Evolutionary conservation across 2,888 invertebrate genomes (phyloP), one percentile per base, ranked within the genome.

Genomic region (Anthophora plumipes): DNA sequence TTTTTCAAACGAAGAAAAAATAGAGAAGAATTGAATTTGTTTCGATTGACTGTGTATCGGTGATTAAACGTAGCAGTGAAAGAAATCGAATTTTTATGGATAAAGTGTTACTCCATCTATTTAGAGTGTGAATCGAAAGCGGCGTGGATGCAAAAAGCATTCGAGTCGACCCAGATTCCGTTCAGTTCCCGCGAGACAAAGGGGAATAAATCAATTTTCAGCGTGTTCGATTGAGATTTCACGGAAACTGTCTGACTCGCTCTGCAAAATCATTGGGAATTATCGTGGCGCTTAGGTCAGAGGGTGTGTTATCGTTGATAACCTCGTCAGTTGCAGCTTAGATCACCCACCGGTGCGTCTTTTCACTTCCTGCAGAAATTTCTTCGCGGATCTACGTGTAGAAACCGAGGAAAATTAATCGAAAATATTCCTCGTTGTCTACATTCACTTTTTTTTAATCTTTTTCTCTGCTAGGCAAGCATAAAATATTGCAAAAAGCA

Each of bases 281-380:
- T 54, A 74, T 74, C 60, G 55, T 39, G 43, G 46, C 25, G 31
- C 41, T 37, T 73, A 61, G 71, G 63, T 81, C 80, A 71, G n/a
- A 31, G 63, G 20, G 64, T 43, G 54, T 11, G 67, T 81, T 73
- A 77, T 82, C 81, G 59, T 14, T 66, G 77, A 81, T 82, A 81
- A 82, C 69, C 69, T 50, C 55, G 61, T 20, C 46, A 60, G 17
- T 46, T 20, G 68, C 31, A 17, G 25, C 48, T n/a, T 9, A n/a
- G 54, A n/a, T 57, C 20, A 59, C n/a, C 8, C 54, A 48, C n/a
- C 67, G 14, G 9, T 59, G n/a, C 52, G 43, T 12, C 39, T 70
- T 54, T 80, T 55, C 64, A 37, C 54, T 80, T 82, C 73, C 73
- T 66, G 41, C 22, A 0, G 22, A 8, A 54, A 22, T 37, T 43